A percentile compares a stretch with the other conserved stretches of the same genome.
Conservation (phyloP, 2,888 invertebrate species). For the Hoplodrina blanda region DNA sequence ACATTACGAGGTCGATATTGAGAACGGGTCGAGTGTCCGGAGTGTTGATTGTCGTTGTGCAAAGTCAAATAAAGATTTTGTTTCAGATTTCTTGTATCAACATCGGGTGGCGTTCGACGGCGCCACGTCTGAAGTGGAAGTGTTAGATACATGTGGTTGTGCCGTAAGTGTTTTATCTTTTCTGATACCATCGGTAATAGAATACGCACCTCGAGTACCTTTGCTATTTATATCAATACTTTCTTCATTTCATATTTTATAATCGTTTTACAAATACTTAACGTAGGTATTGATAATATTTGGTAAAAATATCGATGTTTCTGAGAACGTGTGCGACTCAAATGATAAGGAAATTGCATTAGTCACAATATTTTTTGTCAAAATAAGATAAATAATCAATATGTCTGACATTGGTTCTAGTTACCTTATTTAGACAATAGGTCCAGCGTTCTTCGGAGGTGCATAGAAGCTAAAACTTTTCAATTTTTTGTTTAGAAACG, state of each 20-base stretch:
- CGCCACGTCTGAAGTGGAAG: constrained; percentile 94
- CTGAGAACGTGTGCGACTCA: constrained; percentile 23
- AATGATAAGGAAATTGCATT: constrained; percentile 28
- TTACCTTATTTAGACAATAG: neutral
- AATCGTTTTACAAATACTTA: constrained; percentile 44
- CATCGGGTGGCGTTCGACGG: constrained; percentile 94
- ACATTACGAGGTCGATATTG: constrained; percentile 64
- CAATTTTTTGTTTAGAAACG: constrained; percentile 90
- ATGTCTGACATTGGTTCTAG: too few relatives aligned
- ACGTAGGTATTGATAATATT: neutral
- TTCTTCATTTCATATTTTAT: constrained; percentile 50
- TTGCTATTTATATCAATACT: constrained; percentile 45
- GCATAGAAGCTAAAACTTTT: neutral
- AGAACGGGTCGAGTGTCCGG: constrained; percentile 57
- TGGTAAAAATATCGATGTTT: constrained; percentile 16
- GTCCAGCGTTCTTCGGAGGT: neutral
- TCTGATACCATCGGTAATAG: constrained; percentile 47
- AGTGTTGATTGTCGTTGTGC: constrained; percentile 56
- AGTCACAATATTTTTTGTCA: neutral
- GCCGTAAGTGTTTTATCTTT: constrained; percentile 91
- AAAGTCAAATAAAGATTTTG: constrained; percentile 65
- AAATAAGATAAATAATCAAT: neutral
- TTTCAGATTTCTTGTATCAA: constrained; percentile 94
- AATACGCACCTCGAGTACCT: constrained; percentile 37
- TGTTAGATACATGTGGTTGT: constrained; percentile 94